These are phyloP conservation scores for Cynopterus brachyotis DNA, from an alignment of 2,113 vertebrate species.

Conservation along the genomic window DNA sequence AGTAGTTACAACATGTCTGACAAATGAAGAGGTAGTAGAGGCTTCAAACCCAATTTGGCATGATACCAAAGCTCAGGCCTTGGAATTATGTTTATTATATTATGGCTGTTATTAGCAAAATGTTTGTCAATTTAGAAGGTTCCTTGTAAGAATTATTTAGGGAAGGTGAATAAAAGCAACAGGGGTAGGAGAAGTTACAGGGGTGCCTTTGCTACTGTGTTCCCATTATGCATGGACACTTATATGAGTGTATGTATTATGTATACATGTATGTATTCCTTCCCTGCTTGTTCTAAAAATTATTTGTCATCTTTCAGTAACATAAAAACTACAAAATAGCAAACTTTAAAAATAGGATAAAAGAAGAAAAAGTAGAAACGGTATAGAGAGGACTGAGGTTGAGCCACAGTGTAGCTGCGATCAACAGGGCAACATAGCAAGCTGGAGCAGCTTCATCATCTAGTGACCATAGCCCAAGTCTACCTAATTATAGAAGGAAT, in stretches of 20 bases:
- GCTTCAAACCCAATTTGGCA: not conserved
- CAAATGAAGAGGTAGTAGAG: not conserved
- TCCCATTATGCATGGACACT: not conserved
- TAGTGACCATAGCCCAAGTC: not conserved
- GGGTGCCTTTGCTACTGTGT: accelerated
- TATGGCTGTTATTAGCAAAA: not conserved
- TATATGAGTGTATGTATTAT: not conserved
- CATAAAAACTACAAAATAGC: not conserved
- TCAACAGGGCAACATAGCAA: not conserved
- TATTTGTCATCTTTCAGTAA: not conserved
- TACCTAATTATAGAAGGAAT: not conserved
- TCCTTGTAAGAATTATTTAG: not conserved
- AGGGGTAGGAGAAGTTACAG: not conserved
- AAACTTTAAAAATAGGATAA: not conserved
- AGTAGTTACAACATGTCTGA: not conserved
- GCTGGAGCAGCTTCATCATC: accelerated
- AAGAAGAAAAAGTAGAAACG: not conserved
- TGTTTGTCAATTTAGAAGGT: not conserved
- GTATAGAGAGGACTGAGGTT: no score
- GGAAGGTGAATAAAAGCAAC: not conserved
- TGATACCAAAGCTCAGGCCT: not conserved
- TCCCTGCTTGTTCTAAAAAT: not conserved
- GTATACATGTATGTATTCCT: not conserved
- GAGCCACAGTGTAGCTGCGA: not conserved
- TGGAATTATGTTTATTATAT: slow-evolving; percentile 37